Conservation (phyloP, 2,113 vertebrate genomes). For the Melanocharis versteri region DNA sequence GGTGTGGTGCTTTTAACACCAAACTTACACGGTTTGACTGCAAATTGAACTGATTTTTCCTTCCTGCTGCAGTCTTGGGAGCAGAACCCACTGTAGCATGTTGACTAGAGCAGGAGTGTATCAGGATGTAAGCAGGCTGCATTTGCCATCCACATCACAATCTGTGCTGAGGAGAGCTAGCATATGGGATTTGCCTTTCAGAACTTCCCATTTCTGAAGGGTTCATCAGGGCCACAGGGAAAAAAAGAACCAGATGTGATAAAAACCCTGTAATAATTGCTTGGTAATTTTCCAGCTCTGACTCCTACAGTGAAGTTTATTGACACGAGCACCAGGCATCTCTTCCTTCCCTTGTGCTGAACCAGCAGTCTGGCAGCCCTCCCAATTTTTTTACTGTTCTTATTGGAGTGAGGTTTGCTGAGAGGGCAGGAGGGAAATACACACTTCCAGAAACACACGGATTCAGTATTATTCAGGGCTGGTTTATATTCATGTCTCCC, state of each 20-base stretch:
- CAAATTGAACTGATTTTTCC: background rate
- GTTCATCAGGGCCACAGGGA: background rate
- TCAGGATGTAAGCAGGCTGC: conserved; percentile 1
- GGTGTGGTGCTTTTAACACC: background rate
- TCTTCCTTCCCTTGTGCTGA: conserved; percentile 48
- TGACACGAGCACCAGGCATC: conserved; percentile 40
- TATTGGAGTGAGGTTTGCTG: background rate
- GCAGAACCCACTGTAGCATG: background rate
- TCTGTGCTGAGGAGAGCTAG: conserved; percentile 6
- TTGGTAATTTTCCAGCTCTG: conserved; percentile 54
- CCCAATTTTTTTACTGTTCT: background rate
- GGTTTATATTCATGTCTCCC: background rate
- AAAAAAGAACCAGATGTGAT: conserved; percentile 58
- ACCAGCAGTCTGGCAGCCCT: conserved; percentile 23
- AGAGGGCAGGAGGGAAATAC: background rate
- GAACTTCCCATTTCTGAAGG: conserved; percentile 44
- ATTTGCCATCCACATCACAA: background rate
- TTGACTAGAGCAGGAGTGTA: conserved; percentile 45
- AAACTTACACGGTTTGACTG: background rate
- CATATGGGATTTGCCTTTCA: conserved; percentile 45
- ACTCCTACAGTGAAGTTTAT: conserved; percentile 34
- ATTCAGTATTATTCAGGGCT: background rate
- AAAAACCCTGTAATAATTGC: conserved; percentile 53
- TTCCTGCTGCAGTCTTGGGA: background rate
- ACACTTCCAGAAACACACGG: background rate